Percentiles rank a stretch among this genome's conserved stretches.
Evolutionary conservation across 2,113 vertebrate species (phyloP).

Genomic region (Agapornis roseicollis): DNA sequence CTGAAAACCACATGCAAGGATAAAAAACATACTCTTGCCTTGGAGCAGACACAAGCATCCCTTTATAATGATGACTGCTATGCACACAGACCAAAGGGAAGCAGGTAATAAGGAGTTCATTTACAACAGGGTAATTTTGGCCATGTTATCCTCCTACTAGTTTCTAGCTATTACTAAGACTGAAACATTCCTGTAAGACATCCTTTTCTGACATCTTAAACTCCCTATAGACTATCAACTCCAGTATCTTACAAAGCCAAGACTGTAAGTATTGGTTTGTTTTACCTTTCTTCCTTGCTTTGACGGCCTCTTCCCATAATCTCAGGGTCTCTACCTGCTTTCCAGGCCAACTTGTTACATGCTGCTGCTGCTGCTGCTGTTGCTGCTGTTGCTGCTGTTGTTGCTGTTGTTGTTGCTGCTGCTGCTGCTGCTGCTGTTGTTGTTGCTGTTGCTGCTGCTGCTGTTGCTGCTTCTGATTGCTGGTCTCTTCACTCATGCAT

Average conservation of each 20-base stretch:
- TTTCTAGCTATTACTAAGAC: neutral
- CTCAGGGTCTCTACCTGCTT: constrained; percentile 83
- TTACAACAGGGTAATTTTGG: neutral
- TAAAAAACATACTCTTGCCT: neutral
- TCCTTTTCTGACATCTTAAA: neutral
- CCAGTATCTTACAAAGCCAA: neutral
- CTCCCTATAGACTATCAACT: neutral
- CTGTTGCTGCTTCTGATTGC: constrained; percentile 80
- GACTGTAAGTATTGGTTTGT: neutral
- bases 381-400: constrained; percentile 57
- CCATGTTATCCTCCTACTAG: neutral
- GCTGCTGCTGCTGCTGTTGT: constrained; percentile 57
- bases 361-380: constrained; percentile 70
- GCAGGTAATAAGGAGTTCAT: neutral
- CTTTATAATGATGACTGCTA: neutral
- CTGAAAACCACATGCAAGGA: constrained; percentile 25
- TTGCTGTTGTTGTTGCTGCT: constrained; percentile 46
- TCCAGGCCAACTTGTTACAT: constrained; percentile 80
- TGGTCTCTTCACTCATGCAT: constrained; percentile 82
- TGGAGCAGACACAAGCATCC: constrained; percentile 9
- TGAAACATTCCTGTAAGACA: neutral
- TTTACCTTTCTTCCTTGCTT: constrained; percentile 84
- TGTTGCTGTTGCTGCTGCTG: constrained; percentile 68
- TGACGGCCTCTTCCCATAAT: constrained; percentile 82
- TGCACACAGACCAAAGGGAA: neutral